Conservation (phyloP, 2,888 invertebrate genomes). For the Pyrrhia umbra region DNA sequence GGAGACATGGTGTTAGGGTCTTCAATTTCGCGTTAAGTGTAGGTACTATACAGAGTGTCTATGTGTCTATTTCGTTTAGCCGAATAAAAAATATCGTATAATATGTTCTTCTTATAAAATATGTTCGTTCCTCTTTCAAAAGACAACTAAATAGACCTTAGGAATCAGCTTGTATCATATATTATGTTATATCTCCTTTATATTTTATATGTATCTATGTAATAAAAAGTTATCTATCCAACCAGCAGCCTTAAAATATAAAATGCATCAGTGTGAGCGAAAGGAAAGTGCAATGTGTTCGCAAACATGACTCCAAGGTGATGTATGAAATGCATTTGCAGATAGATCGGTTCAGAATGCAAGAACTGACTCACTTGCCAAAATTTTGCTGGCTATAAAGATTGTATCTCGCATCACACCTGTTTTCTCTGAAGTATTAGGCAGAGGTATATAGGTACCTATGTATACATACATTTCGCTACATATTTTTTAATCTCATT, state of each 20-base stretch:
- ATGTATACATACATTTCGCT: no score
- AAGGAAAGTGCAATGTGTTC: constrained; percentile 20
- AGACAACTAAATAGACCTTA: no score
- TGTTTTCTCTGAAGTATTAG: neutral
- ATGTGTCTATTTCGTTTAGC: no score
- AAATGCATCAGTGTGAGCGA: constrained; percentile 13
- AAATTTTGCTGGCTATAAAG: neutral
- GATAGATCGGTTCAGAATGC: constrained; percentile 14
- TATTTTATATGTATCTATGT: neutral
- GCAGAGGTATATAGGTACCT: no score
- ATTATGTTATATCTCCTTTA: no score
- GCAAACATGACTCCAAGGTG: constrained; percentile 9
- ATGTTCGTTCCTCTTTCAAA: no score
- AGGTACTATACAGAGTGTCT: no score
- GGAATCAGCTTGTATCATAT: no score
- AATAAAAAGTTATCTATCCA: neutral
- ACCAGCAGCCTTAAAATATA: constrained; percentile 11
- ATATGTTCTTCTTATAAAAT: no score
- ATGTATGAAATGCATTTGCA: constrained; percentile 16
- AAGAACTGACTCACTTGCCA: constrained; percentile 10
- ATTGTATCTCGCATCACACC: neutral
- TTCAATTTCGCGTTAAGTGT: no score
- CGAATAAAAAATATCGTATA: no score
- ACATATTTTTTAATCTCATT: no score
- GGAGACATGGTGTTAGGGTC: neutral